phyloP scores from a whole-genome alignment of 1,140 invertebrate genomes.

The Heterodera schachtii region DNA sequence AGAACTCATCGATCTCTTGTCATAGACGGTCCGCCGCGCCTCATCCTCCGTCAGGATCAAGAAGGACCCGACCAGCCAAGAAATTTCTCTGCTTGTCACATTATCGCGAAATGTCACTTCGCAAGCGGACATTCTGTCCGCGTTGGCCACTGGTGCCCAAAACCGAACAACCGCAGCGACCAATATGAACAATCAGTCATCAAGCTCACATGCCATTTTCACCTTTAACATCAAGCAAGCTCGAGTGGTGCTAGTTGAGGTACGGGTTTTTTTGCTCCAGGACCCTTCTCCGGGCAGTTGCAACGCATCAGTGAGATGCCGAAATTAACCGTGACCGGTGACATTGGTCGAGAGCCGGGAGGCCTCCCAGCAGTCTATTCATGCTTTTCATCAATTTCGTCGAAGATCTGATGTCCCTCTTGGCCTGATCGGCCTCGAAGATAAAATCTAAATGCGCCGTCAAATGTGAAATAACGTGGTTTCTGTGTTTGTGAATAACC shows the following conservation, averaged over 20 bases:
- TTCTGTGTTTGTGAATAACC: too few species aligned
- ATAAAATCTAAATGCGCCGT: too few species aligned
- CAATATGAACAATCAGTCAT: slow-evolving; percentile 93
- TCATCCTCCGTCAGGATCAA: slow-evolving; percentile 80
- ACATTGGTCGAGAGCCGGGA: too few species aligned
- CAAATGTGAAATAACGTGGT: too few species aligned
- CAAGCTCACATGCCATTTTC: slow-evolving; percentile 90
- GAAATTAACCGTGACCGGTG: too few species aligned
- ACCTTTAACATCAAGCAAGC: slow-evolving; percentile 68
- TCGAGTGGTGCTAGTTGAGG: slow-evolving; percentile 32
- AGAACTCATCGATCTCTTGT: slow-evolving; percentile 67
- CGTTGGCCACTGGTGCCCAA: slow-evolving; percentile 54
- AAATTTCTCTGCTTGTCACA: slow-evolving; percentile 85
- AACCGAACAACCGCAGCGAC: slow-evolving; percentile 73
- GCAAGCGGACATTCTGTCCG: slow-evolving; percentile 49
- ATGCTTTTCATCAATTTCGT: too few species aligned
- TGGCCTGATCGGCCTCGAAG: too few species aligned
- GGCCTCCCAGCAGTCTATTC: too few species aligned
- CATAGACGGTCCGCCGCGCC: slow-evolving; percentile 68
- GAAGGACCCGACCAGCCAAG: slow-evolving; percentile 80
- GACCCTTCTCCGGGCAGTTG: too few species aligned
- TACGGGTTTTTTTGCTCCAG: too few species aligned
- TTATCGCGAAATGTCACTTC: slow-evolving; percentile 73
- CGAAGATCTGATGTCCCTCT: too few species aligned
- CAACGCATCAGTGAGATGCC: too few species aligned